Evolutionary conservation across 2,888 invertebrate genomes (phyloP).

Genomic region (Achlya flavicornis): DNA sequence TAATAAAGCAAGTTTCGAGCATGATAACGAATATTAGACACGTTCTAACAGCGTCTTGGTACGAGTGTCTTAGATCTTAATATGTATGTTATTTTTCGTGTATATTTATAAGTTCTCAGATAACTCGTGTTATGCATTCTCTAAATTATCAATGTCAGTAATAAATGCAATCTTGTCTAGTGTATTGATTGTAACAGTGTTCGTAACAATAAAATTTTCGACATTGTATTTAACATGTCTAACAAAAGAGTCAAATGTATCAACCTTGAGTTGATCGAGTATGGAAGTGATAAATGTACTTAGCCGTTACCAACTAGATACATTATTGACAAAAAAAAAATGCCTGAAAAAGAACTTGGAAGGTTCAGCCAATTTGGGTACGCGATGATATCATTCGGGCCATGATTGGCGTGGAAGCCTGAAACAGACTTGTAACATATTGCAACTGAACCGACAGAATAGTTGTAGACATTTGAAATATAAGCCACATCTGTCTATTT

Average conservation of each 20-base stretch:
- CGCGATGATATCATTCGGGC: background rate
- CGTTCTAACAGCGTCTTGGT: slow-evolving; percentile 82
- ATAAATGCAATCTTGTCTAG: slow-evolving; percentile 11
- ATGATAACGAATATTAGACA: slow-evolving; percentile 48
- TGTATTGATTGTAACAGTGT: slow-evolving; percentile 5
- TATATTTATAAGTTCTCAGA: slow-evolving; percentile 43
- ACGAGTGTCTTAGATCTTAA: slow-evolving; percentile 79
- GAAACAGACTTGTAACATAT: background rate
- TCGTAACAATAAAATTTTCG: slow-evolving; percentile 12
- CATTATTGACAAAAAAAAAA: slow-evolving; percentile 30
- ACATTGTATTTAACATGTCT: slow-evolving; percentile 27
- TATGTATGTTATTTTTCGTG: slow-evolving; percentile 49
- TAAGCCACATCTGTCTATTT: slow-evolving; percentile 21
- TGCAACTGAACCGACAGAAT: slow-evolving; percentile 5
- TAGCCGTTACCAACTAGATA: slow-evolving; percentile 37
- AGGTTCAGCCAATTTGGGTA: background rate
- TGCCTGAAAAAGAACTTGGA: background rate
- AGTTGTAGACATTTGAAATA: slow-evolving; percentile 19
- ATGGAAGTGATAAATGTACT: slow-evolving; percentile 52
- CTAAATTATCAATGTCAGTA: background rate
- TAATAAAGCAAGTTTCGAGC: slow-evolving; percentile 56
- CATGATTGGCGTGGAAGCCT: background rate
- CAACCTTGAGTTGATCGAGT: slow-evolving; percentile 47
- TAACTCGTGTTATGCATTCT: slow-evolving; percentile 55
- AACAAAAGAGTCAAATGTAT: slow-evolving; percentile 26